A percentile compares a stretch with the other conserved stretches of the same genome.
Evolutionary conservation across 2,888 invertebrate genomes (phyloP).

Genomic region (Ditylenchus weischeri): DNA sequence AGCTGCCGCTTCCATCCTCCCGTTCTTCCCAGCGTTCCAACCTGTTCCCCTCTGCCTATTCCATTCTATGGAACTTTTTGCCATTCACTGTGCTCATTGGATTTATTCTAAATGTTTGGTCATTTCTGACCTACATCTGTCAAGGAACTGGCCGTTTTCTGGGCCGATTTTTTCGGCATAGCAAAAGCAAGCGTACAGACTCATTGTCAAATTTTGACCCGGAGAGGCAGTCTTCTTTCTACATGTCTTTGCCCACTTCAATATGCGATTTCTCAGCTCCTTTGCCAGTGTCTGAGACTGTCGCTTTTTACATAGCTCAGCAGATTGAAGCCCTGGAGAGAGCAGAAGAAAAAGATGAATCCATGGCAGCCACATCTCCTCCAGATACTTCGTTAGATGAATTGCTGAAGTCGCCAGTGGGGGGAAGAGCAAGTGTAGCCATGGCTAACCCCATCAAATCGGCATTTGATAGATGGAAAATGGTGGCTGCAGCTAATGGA

Average conservation of each 20-base stretch:
- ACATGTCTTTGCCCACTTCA: conserved; percentile 1
- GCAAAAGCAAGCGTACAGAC: background rate
- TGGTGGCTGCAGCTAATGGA: no score
- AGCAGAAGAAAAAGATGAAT: conserved; percentile 8
- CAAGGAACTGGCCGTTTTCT: background rate
- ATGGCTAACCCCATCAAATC: background rate
- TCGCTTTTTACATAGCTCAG: background rate
- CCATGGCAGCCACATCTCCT: conserved; percentile 8
- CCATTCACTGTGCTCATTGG: conserved; percentile 1
- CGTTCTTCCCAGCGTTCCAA: no score
- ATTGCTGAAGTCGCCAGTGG: no score
- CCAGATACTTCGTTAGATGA: no score
- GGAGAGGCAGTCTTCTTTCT: background rate
- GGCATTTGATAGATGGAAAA: no score
- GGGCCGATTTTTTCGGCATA: background rate
- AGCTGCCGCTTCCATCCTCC: no score
- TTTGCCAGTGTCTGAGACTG: background rate
- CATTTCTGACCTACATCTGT: background rate
- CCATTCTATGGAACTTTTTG: conserved; percentile 3
- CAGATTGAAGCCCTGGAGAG: background rate
- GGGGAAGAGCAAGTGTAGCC: background rate
- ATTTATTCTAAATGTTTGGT: background rate
- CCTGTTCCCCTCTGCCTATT: conserved; percentile 1
- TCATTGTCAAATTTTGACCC: background rate
- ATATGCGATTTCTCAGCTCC: background rate